Base-by-base conservation (phyloP, 2,888 invertebrate genomes). In the Ischnus inquisitorius region DNA sequence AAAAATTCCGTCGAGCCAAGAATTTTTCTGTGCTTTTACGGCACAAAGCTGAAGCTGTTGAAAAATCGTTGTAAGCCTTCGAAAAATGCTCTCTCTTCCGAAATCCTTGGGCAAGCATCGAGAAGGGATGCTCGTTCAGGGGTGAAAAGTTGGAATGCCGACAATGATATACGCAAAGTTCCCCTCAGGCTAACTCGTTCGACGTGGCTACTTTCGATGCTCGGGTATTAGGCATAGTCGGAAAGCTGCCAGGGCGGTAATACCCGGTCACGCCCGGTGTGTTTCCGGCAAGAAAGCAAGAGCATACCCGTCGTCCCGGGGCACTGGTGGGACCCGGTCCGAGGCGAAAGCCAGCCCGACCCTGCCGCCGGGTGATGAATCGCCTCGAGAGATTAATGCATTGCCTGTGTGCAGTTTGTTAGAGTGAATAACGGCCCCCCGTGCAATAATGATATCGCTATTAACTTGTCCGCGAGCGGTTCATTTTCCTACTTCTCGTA, bases 301-400 rank as follows among this genome's bases (percentile, higher is more conserved):
- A 39, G 46, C 67, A 60, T 68, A 19, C 51, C 25, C 48, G 82
- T 64, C 79, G 80, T 68, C 72, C 51, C 85, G 79, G 82, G 82
- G 77, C 83, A 84, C 82, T 80, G 19, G 28, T 34, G 60, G 54
- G 57, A 19, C 39, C 19, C n/a, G 64, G n/a, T 34, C 25, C 28
- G 51, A 65, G 78, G 86, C 87, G 88, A 87, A 87, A 89, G 85
- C 87, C 84, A 80, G 85, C 86, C 86, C 67, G 62, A 75, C 82
- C 68, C 84, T 75, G 75, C 28, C 28, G 76, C 72, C 85, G 87
- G 90, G 54, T 92, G 92, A 92, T 92, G 91, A 90, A 92, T 92
- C 89, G 89, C 88, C 89, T 85, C 89, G 88, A 77, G 88, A 92
- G 91, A 92, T 92, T 92, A 92, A 92, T 92, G 91, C 88, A 90